Percentiles rank a stretch among this genome's conserved stretches.
These are phyloP conservation scores for Margarornis squamiger DNA, from an alignment of 2,797 vertebrate genomes.

Conservation along the genomic window DNA sequence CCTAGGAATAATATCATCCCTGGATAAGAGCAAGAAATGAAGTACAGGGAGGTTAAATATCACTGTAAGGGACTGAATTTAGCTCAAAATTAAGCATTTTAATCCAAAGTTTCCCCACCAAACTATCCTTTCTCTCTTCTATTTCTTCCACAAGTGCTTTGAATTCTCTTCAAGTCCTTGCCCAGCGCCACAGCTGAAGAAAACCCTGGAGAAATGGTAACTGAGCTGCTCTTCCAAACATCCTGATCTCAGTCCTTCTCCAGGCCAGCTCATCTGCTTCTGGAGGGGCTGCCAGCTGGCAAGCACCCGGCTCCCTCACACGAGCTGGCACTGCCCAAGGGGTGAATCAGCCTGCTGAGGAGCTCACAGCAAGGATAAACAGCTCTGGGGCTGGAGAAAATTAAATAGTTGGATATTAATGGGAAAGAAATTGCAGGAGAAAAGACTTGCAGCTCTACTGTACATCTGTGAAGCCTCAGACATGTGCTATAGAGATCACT, in stretches of 20 bases:
- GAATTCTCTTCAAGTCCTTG: neutral
- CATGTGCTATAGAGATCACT: neutral
- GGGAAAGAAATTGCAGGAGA: constrained; percentile 28
- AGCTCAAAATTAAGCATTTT: neutral
- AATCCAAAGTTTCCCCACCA: neutral
- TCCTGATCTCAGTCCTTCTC: constrained; percentile 21
- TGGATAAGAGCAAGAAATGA: neutral
- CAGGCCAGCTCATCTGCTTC: constrained; percentile 32
- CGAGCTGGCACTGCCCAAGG: constrained; percentile 35
- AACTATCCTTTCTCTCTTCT: neutral
- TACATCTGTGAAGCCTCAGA: neutral
- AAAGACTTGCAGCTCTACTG: neutral
- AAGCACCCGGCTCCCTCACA: neutral
- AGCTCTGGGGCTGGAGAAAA: constrained; percentile 42
- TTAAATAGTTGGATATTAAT: constrained; percentile 2
- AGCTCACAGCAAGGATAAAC: constrained; percentile 51
- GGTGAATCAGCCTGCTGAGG: constrained; percentile 27
- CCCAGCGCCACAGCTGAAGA: neutral
- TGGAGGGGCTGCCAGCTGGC: constrained; percentile 54
- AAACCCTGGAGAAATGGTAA: constrained; percentile 9
- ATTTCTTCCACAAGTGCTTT: neutral
- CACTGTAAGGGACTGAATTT: neutral
- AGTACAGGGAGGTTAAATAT: neutral
- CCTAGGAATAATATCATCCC: neutral
- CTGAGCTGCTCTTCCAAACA: neutral